A percentile compares a stretch with the other conserved stretches of the same genome.
These are phyloP conservation scores for Hermaeophaga mercurialis DNA, from an alignment of 2,888 invertebrate species.

Conservation along the genomic window DNA sequence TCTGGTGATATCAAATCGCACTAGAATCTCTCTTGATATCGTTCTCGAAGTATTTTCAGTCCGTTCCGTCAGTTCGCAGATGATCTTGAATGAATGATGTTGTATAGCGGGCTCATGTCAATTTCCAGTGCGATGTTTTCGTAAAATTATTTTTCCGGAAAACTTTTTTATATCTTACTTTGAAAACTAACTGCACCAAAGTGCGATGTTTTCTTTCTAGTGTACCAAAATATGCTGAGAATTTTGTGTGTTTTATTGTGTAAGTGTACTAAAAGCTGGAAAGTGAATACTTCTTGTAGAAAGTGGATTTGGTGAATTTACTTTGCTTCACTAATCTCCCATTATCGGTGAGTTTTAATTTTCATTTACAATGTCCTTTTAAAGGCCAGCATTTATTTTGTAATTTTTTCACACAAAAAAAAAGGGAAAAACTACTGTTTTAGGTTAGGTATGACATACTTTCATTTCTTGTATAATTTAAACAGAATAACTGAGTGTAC, in stretches of 20 bases:
- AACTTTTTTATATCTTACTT: constrained; percentile 10
- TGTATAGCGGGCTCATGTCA: constrained; percentile 49
- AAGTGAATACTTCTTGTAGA: constrained; percentile 53
- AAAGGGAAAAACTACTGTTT: background rate
- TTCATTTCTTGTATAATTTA: background rate
- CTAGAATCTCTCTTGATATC: constrained; percentile 32
- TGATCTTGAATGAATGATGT: constrained; percentile 49
- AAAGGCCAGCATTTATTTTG: background rate
- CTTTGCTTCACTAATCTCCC: constrained; percentile 50
- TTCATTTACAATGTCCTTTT: background rate
- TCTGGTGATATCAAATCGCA: constrained; percentile 28
- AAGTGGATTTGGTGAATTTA: constrained; percentile 54
- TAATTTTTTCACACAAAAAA: too few species aligned
- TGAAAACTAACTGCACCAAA: constrained; percentile 14
- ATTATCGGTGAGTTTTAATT: constrained; percentile 49
- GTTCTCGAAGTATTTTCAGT: constrained; percentile 12
- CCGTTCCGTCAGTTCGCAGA: constrained; percentile 51
- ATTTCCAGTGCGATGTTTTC: constrained; percentile 50
- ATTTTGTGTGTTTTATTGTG: constrained; percentile 53
- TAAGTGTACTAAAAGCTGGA: constrained; percentile 53
- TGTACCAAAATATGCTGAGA: constrained; percentile 51
- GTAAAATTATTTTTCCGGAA: constrained; percentile 38
- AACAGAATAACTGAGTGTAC: background rate
- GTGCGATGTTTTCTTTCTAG: constrained; percentile 38
- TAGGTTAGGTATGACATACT: constrained; percentile 13